phyloP scores from a whole-genome alignment of 2,797 vertebrate genomes.

The Tokudaia tokunoshimensis region DNA sequence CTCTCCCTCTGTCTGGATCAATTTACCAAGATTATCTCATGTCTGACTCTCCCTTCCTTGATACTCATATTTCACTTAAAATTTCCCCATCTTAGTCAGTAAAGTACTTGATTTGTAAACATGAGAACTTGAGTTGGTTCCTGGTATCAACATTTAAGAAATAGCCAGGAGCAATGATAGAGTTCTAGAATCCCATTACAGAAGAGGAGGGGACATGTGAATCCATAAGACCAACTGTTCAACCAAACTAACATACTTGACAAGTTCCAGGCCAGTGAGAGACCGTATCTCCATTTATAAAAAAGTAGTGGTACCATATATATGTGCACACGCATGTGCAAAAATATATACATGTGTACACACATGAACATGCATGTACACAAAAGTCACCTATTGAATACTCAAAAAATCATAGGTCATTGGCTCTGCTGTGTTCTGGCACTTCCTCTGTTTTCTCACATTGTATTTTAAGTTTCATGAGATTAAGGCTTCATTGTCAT shows the following conservation, averaged over 20 bases:
- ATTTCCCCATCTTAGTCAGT: neutral
- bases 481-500: neutral
- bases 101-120: neutral
- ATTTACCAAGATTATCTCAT: neutral
- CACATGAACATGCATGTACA: neutral
- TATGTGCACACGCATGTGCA: neutral
- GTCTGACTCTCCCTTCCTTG: neutral
- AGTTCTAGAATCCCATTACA: neutral
- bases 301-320: neutral
- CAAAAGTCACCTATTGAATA: neutral
- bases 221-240: neutral
- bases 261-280: neutral
- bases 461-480: neutral
- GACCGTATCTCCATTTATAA: no score
- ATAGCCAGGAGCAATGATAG: neutral
- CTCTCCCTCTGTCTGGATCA: neutral
- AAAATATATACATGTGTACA: neutral
- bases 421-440: neutral
- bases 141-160: neutral
- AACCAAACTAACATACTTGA: neutral
- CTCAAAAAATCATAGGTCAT: neutral
- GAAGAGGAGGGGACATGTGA: no score
- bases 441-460: neutral
- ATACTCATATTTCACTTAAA: neutral
- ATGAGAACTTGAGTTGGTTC: neutral